Evolutionary conservation across 2,113 vertebrate species (phyloP).

Genomic region (Tamias sibiricus): DNA sequence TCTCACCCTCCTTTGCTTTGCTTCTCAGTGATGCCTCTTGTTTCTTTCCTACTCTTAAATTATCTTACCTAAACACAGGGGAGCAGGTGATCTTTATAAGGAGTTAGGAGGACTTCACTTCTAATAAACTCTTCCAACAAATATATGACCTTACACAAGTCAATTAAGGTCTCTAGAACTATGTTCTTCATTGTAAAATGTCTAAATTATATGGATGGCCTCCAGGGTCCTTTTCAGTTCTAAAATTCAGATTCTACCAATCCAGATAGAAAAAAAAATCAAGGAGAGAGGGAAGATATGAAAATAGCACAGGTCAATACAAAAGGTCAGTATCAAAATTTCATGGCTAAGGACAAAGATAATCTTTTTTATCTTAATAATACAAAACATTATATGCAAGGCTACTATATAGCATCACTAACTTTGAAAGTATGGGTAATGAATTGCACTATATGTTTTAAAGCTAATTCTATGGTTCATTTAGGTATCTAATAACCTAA

Average conservation of each 20-base stretch:
- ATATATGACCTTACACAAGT: not conserved
- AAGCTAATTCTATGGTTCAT: constrained; percentile 71
- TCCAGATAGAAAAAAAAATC: constrained; percentile 21
- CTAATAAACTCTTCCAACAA: not conserved
- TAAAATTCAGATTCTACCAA: not conserved
- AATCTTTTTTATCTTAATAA: constrained; percentile 34
- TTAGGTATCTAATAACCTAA: constrained; percentile 61
- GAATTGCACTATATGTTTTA: constrained; percentile 11
- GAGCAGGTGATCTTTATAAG: not conserved
- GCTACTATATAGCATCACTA: not conserved
- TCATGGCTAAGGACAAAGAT: constrained; percentile 5
- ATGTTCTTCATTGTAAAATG: not conserved
- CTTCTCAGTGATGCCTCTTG: not conserved
- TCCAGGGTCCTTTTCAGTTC: not conserved
- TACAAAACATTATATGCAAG: constrained; percentile 14
- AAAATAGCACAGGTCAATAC: not conserved
- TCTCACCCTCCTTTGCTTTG: not conserved
- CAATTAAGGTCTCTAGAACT: not conserved
- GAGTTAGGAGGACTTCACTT: not conserved
- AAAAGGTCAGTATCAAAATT: constrained; percentile 21
- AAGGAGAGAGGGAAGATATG: not conserved
- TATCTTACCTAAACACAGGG: not conserved
- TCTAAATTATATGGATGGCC: not conserved
- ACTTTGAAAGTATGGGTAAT: constrained; percentile 54
- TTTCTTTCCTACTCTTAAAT: not conserved